Base-by-base conservation (phyloP, 1,140 invertebrate species). In the Heliconius melpomene region DNA sequence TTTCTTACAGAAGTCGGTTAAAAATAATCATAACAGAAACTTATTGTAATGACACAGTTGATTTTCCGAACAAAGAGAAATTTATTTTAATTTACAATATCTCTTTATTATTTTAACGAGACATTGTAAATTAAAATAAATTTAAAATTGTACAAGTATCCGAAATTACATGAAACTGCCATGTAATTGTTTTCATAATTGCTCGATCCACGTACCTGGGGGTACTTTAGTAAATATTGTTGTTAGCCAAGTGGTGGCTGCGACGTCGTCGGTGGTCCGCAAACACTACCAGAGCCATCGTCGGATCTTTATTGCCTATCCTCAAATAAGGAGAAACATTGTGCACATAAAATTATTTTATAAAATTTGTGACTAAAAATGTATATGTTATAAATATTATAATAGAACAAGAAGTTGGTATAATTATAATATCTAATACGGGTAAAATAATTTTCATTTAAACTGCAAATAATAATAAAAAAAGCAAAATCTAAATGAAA, bases 201-300 rank as follows among this genome's bases (percentile, higher is more conserved):
- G 54, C 57, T n/a, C 46, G 23, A 77, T 29, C 46, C 76, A 40
- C 40, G 52, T 72, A 50, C 76, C 57, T 79, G 79, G 74, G 60
- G 82, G 77, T 50, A 74, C 78, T 81, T 75, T 75, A 79, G 81
- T 86, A 86, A 87, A 87, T 86, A 82, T 85, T 86, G 82, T 86
- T 82, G 78, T 84, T 84, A 74, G 60, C 74, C 75, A 71, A 83
- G 83, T 79, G 82, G 84, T 80, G 78, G 80, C 74, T 78, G 75
- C 79, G 70, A 23, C 90, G 76, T 82, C 87, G 89, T 85, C 88
- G 91, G 92, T 92, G 91, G 92, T 93, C 92, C 86, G 88, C 88
- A 90, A 91, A 90, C 86, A 90, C 79, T 79, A 81, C 78, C 81
- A 75, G 80, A 78, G 52, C 84, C 87, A 90, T 90, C 91, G 90